Evolutionary conservation across 1,140 invertebrate species (phyloP).

Genomic region (Artemia franciscana): DNA sequence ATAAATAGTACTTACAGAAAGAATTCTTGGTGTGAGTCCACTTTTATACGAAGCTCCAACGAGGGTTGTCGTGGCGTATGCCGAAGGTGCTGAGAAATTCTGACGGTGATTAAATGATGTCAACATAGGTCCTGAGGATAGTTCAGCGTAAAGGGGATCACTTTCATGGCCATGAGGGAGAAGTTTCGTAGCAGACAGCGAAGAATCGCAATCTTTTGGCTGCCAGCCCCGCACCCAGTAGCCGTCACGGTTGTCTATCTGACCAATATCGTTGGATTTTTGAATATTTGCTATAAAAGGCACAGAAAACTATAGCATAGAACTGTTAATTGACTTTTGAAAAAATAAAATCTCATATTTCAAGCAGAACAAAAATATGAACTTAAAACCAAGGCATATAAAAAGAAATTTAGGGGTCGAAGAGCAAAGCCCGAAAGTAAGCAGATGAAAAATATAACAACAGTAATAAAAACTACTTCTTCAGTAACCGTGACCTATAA

Average conservation of each 20-base stretch:
- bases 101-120: neutral
- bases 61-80: neutral
- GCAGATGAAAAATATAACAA: too few species aligned
- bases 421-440: too few species aligned
- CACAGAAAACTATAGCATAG: neutral
- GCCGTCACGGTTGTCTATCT: slow-evolving; percentile 3
- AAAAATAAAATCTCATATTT: too few species aligned
- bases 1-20: neutral
- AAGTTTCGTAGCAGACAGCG: neutral
- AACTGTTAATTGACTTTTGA: too few species aligned
- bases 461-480: too few species aligned
- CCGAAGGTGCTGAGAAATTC: neutral
- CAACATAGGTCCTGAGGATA: neutral
- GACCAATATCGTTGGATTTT: slow-evolving; percentile 6
- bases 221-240: slow-evolving; percentile 8
- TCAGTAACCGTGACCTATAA: too few species aligned
- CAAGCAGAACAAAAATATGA: too few species aligned
- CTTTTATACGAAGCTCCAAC: neutral
- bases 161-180: neutral
- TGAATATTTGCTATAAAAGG: slow-evolving; percentile 1
- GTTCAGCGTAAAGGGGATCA: neutral
- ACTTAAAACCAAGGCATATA: too few species aligned
- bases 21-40: neutral
- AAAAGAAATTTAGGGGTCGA: too few species aligned
- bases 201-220: slow-evolving; percentile 3